Conservation (phyloP, 2,797 vertebrate genomes). For the Acanthis flammea region DNA sequence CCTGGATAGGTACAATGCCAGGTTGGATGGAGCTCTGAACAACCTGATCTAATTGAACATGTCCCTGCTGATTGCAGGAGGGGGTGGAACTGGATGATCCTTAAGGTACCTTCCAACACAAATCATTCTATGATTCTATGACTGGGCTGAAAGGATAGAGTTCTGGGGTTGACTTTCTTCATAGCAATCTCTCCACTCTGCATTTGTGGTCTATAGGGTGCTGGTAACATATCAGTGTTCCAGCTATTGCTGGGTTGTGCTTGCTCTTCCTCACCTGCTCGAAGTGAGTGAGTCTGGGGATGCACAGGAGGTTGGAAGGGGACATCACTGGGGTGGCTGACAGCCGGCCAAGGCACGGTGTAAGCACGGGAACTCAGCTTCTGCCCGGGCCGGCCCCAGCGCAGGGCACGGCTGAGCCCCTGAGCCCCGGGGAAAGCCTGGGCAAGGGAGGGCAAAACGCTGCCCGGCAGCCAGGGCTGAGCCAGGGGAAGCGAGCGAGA, state of each 20-base stretch:
- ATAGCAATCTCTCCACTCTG: fast-evolving
- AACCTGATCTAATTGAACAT: background rate
- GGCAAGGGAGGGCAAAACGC: background rate
- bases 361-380: fast-evolving
- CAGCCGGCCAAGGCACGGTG: too few relatives aligned
- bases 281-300: background rate
- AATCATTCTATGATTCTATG: background rate
- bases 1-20: too few relatives aligned
- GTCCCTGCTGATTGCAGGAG: background rate
- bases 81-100: background rate
- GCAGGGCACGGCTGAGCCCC: background rate
- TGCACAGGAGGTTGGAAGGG: background rate
- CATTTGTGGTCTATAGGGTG: background rate
- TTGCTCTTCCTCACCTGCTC: background rate
- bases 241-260: background rate
- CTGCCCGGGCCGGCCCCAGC: fast-evolving
- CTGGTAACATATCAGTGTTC: background rate
- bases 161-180: background rate
- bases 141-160: background rate
- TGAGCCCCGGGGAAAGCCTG: background rate
- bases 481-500: background rate
- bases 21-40: background rate
- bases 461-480: background rate
- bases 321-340: too few relatives aligned
- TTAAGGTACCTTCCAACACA: background rate